Conservation (phyloP, 2,888 invertebrate species). For the Agonopterix subpropinquella region DNA sequence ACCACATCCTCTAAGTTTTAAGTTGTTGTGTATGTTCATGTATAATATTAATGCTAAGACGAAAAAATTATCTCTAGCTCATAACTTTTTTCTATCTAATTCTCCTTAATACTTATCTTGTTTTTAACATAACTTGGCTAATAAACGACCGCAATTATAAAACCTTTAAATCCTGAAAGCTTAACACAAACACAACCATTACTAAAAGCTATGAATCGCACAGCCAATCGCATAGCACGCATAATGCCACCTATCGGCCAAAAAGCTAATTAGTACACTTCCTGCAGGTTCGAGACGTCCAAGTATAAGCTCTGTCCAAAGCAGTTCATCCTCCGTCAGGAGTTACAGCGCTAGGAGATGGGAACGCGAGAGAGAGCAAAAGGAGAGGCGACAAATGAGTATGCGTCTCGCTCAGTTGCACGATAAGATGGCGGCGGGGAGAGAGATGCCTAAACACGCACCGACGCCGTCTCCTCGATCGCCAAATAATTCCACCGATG, state of each 20-base stretch:
- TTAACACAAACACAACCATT: constrained; percentile 1
- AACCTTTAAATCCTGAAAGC: not conserved
- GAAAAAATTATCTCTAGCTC: too few species aligned
- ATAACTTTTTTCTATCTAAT: too few species aligned
- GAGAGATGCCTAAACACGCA: constrained; percentile 65
- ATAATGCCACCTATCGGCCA: constrained; percentile 6
- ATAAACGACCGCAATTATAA: too few species aligned
- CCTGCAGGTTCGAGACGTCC: constrained; percentile 89
- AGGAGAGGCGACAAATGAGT: constrained; percentile 87
- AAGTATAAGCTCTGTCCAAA: constrained; percentile 90
- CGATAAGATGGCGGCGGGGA: constrained; percentile 76
- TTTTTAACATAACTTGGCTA: too few species aligned
- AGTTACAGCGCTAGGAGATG: constrained; percentile 88
- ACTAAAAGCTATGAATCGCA: constrained; percentile 11
- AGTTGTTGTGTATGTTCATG: too few species aligned
- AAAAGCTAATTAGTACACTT: constrained; percentile 1
- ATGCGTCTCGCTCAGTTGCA: constrained; percentile 82
- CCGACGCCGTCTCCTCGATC: constrained; percentile 86
- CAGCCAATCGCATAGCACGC: constrained; percentile 15
- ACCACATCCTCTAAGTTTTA: too few species aligned
- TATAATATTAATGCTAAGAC: too few species aligned
- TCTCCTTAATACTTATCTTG: too few species aligned
- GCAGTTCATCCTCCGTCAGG: constrained; percentile 87
- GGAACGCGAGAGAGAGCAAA: constrained; percentile 88
- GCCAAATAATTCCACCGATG: constrained; percentile 87